A percentile compares a stretch with the other conserved stretches of the same genome.
Evolutionary conservation across 1,140 invertebrate species (phyloP).

Genomic region (Drosophila navojoa): DNA sequence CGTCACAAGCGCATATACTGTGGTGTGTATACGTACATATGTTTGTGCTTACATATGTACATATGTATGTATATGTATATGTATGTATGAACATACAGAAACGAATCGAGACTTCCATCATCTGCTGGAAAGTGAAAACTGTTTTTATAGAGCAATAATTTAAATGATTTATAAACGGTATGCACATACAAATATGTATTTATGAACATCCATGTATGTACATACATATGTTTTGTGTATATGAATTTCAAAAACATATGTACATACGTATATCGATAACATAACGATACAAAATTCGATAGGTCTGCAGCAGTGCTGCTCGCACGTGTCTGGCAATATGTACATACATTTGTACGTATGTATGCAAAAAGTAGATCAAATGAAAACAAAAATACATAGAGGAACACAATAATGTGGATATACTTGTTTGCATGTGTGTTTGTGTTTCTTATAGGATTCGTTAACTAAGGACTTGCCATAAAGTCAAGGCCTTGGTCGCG

Average conservation of each 20-base stretch:
- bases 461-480: conserved; percentile 54
- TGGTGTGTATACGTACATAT: background rate
- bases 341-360: too few relatives aligned
- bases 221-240: background rate
- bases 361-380: background rate
- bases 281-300: background rate
- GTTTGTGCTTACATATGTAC: background rate
- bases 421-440: background rate
- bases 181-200: background rate
- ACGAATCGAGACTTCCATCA: too few relatives aligned
- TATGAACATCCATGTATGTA: background rate
- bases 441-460: conserved; percentile 22
- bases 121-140: too few relatives aligned
- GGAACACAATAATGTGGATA: background rate
- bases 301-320: background rate
- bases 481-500: conserved; percentile 64
- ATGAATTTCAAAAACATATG: background rate
- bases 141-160: too few relatives aligned
- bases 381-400: background rate
- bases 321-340: conserved; percentile 2
- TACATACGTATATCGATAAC: background rate
- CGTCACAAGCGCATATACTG: too few relatives aligned
- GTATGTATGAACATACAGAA: background rate
- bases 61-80: background rate
- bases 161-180: background rate